These are phyloP conservation scores for Temnopleurus reevesii DNA, from an alignment of 53 echinoderm and acorn worm species.

Conservation along the genomic window DNA sequence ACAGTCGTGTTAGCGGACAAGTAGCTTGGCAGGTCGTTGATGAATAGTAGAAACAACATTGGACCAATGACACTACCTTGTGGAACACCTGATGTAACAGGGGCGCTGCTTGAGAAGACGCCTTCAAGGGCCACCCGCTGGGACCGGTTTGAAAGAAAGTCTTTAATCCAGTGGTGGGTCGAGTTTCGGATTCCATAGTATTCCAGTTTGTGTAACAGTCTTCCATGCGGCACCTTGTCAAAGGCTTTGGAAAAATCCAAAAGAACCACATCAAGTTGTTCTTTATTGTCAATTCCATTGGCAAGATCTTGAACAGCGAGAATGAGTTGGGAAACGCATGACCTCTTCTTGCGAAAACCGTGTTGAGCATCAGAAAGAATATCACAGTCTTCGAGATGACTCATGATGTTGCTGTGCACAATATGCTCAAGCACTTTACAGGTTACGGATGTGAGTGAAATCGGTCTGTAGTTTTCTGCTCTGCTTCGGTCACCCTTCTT, in stretches of 20 bases:
- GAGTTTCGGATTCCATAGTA: conserved; percentile 22
- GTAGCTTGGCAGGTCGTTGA: conserved; percentile 60
- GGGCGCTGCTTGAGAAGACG: neutral
- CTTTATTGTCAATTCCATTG: conserved; percentile 34
- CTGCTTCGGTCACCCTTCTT: conserved; percentile 43
- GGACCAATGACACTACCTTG: conserved; percentile 67
- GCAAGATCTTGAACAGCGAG: conserved; percentile 35
- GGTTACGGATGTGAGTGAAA: conserved; percentile 28
- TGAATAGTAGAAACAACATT: conserved; percentile 56
- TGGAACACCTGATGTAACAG: conserved; percentile 63
- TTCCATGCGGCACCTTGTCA: conserved; percentile 53
- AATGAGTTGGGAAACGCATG: conserved; percentile 32
- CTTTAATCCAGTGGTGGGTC: conserved; percentile 34
- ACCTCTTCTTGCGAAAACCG: conserved; percentile 48
- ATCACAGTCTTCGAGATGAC: conserved; percentile 11
- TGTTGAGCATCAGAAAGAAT: conserved; percentile 55
- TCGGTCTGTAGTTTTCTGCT: conserved; percentile 43
- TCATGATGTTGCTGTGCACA: conserved; percentile 9
- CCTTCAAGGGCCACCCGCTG: conserved; percentile 58
- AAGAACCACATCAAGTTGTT: conserved; percentile 36
- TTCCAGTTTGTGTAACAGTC: conserved; percentile 48
- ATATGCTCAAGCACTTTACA: conserved; percentile 57
- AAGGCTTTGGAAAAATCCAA: conserved; percentile 63
- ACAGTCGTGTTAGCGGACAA: conserved; percentile 45
- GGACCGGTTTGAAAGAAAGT: conserved; percentile 37